These are phyloP conservation scores for Galerucella nymphaeae DNA, from an alignment of 2,888 invertebrate genomes.

Conservation along the genomic window DNA sequence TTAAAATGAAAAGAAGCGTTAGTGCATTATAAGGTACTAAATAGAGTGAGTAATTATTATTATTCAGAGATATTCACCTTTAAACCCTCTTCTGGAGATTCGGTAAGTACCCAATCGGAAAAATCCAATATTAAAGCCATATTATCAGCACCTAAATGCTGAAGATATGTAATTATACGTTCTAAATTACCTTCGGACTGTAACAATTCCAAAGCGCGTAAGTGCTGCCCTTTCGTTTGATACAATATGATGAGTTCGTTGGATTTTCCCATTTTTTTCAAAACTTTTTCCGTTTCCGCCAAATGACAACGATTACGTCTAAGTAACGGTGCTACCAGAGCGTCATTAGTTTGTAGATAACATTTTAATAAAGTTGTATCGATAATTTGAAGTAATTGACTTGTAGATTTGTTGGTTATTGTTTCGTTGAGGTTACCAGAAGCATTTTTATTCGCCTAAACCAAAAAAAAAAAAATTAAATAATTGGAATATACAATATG, in stretches of 20 bases:
- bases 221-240: slow-evolving; percentile 92
- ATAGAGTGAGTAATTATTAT: no score
- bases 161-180: slow-evolving; percentile 90
- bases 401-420: slow-evolving; percentile 67
- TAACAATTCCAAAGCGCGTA: slow-evolving; percentile 89
- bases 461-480: slow-evolving; percentile 6
- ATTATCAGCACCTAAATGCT: slow-evolving; percentile 80
- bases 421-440: slow-evolving; percentile 63
- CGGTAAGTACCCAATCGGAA: slow-evolving; percentile 90
- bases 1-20: slow-evolving; percentile 49
- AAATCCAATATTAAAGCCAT: slow-evolving; percentile 90
- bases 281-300: slow-evolving; percentile 91
- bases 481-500: neutral
- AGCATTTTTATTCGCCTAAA: slow-evolving; percentile 56
- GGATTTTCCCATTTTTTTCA: slow-evolving; percentile 88
- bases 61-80: slow-evolving; percentile 60
- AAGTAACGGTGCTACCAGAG: slow-evolving; percentile 89
- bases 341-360: slow-evolving; percentile 97
- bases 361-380: slow-evolving; percentile 98
- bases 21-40: no score
- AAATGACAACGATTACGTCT: slow-evolving; percentile 93
- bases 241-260: slow-evolving; percentile 96
- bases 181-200: slow-evolving; percentile 85
- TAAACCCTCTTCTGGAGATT: slow-evolving; percentile 89
- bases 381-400: slow-evolving; percentile 87